Evolutionary conservation across 2,797 vertebrate species (phyloP), one percentile per base, ranked within the genome.

Genomic region (Enteromius unitaeniatus): DNA sequence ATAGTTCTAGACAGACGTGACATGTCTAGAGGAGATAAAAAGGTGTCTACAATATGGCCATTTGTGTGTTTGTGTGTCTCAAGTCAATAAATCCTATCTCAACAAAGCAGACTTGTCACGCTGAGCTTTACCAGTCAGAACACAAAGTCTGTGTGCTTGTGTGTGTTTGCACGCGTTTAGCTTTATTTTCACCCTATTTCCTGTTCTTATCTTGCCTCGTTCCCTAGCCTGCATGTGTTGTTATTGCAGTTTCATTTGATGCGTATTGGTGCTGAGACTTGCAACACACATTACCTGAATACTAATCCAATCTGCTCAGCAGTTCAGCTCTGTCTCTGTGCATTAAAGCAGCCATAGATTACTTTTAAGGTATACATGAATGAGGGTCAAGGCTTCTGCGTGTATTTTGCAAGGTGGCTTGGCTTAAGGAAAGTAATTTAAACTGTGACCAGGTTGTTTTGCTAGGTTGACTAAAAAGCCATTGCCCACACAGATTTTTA

Each of bases 21-120:
- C 34, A 15, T 55, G 58, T 55, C 47, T 76, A 76, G 23, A 67
- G 17, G 31, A 67, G 64, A 81, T 75, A 34, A 74, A 45, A 42
- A 23, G 53, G 4, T 70, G 62, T 85, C 19, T 77, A 64, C 74
- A 79, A 76, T 21, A 42, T 79, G 26, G 78, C 42, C 1, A 3
- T 68, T 72, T 77, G 74, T 81, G 42, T 74, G 81, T 82, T 37
- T 51, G 31, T 83, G 74, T 68, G 40, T 42, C 21, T 49, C 19
- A 31, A 62, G 76, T 70, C 74, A 79, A 79, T 85, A 87, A 84
- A 62, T 19, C n/a, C 53, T 79, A 85, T 85, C 84, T 83, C 78
- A 19, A 82, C 81, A 76, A 53, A 76, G 60, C 81, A 82, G 72
- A 55, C 81, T 75, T 76, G 62, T 67, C 60, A 76, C 0, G 62